Conservation (phyloP, 2,797 vertebrate species). For the Morelia viridis region DNA sequence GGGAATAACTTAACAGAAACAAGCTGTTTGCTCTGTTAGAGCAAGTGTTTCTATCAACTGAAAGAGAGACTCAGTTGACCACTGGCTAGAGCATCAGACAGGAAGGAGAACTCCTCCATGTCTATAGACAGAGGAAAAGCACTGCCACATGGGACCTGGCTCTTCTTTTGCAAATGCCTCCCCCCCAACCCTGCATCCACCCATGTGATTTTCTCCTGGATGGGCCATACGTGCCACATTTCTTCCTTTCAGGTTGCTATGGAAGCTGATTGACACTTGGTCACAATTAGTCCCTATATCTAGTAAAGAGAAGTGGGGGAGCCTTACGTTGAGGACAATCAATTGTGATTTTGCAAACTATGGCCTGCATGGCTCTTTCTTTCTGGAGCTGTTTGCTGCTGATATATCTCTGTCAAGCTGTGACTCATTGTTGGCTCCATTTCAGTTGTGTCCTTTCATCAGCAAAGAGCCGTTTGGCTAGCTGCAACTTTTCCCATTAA, state of each 20-base stretch:
- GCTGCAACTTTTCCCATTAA: conserved; percentile 24
- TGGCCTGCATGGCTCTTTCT: neutral
- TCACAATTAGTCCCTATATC: neutral
- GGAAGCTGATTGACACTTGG: conserved; percentile 4
- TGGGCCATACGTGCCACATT: neutral
- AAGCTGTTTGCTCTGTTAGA: neutral
- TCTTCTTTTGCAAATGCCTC: neutral
- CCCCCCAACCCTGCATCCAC: neutral
- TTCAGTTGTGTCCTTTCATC: conserved; percentile 26
- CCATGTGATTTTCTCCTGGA: neutral
- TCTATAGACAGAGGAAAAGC: neutral
- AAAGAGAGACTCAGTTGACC: neutral
- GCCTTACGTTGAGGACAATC: neutral
- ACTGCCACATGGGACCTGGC: neutral
- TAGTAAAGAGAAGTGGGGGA: neutral
- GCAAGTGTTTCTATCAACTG: neutral
- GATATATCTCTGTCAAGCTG: conserved; percentile 26
- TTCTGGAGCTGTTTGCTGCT: conserved; percentile 13
- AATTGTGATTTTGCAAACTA: conserved; percentile 7
- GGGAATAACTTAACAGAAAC: neutral
- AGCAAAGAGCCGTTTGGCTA: conserved; percentile 16
- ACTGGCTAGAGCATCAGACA: neutral
- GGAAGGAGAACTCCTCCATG: neutral
- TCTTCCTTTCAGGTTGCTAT: neutral
- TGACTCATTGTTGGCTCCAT: conserved; percentile 28